These are phyloP conservation scores for Catocala nupta DNA, from an alignment of 2,888 invertebrate species.

Conservation along the genomic window DNA sequence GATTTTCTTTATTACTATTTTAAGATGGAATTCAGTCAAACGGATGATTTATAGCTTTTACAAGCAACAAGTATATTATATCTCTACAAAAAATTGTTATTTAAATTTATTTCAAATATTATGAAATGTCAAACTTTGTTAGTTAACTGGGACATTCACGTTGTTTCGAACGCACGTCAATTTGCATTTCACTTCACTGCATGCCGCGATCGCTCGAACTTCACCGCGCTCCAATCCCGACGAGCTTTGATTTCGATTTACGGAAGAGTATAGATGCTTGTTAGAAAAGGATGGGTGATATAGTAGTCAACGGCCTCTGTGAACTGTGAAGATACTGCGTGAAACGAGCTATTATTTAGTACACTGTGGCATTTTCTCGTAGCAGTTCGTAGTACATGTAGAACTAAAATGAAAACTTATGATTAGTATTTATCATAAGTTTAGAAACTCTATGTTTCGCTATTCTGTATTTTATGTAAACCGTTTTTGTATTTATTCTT, in stretches of 20 bases:
- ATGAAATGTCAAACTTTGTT: slow-evolving; percentile 13
- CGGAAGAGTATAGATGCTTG: slow-evolving; percentile 80
- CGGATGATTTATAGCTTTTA: rapidly evolving
- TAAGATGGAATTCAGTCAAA: not conserved
- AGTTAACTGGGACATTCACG: not conserved
- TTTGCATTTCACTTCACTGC: slow-evolving; percentile 70
- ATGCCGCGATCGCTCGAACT: slow-evolving; percentile 66
- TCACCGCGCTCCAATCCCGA: slow-evolving; percentile 79
- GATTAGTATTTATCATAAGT: not conserved
- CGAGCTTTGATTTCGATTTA: slow-evolving; percentile 88
- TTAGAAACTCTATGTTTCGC: too few relatives aligned
- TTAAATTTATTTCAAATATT: slow-evolving; percentile 8
- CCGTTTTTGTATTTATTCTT: too few relatives aligned
- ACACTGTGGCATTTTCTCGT: slow-evolving; percentile 73
- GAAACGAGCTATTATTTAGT: slow-evolving; percentile 69
- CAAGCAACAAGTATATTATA: not conserved
- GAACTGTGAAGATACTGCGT: slow-evolving; percentile 76
- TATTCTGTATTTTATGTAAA: too few relatives aligned
- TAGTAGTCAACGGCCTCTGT: slow-evolving; percentile 85
- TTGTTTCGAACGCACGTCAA: slow-evolving; percentile 68
- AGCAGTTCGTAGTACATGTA: slow-evolving; percentile 58
- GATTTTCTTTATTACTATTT: slow-evolving; percentile 1
- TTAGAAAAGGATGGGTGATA: slow-evolving; percentile 69
- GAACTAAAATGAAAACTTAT: slow-evolving; percentile 40
- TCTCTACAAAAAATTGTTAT: not conserved